A percentile compares a stretch with the other conserved stretches of the same genome.
Conservation (phyloP, 1,140 invertebrate genomes). For the Trachelipus rathkii region DNA sequence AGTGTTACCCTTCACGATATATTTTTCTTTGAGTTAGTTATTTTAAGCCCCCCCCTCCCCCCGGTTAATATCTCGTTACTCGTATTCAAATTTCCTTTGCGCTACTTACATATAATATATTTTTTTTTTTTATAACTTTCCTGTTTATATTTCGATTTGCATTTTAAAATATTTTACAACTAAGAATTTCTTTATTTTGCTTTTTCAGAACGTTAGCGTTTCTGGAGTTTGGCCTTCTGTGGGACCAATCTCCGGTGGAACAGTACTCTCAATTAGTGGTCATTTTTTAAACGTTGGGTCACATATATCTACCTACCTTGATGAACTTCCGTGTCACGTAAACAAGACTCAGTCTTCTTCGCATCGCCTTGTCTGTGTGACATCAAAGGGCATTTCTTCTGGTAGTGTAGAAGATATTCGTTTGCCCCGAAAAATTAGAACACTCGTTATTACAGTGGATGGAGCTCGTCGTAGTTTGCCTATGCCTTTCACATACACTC, state of each 20-base stretch:
- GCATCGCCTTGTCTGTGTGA: constrained; percentile 78
- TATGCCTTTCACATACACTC: constrained; percentile 79
- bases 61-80: too few relatives aligned
- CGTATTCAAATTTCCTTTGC: too few relatives aligned
- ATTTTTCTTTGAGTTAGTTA: too few relatives aligned
- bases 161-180: constrained; percentile 34
- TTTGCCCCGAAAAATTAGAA: constrained; percentile 54
- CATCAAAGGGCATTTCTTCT: constrained; percentile 57
- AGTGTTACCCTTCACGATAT: too few relatives aligned
- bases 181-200: constrained; percentile 44
- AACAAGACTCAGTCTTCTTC: constrained; percentile 87
- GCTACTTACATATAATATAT: too few relatives aligned
- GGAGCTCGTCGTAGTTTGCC: constrained; percentile 69
- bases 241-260: constrained; percentile 90
- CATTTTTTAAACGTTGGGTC: constrained; percentile 91
- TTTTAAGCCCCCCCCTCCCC: too few relatives aligned
- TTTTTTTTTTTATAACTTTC: too few relatives aligned
- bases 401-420: constrained; percentile 35
- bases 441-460: constrained; percentile 74
- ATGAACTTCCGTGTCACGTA: constrained; percentile 81
- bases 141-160: too few relatives aligned
- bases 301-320: constrained; percentile 76
- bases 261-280: constrained; percentile 84
- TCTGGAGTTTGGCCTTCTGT: constrained; percentile 73
- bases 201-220: constrained; percentile 65